A percentile compares a stretch with the other conserved stretches of the same genome.
Evolutionary conservation across 2,888 invertebrate species (phyloP).

Genomic region (Hyalella azteca): DNA sequence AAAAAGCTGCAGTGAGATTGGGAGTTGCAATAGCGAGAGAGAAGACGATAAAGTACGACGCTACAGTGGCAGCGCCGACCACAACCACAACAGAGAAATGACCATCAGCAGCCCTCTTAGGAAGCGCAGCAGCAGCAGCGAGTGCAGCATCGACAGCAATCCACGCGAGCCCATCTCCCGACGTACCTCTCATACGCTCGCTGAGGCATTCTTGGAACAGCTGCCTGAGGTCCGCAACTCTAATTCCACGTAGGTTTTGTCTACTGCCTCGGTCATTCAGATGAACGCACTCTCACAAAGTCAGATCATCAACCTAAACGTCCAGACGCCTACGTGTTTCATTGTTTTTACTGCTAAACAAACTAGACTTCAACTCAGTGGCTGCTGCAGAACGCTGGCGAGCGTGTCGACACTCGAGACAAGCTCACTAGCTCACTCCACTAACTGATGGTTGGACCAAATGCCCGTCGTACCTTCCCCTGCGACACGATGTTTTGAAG

Average conservation of each 20-base stretch:
- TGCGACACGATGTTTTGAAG: no score
- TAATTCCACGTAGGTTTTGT: not conserved
- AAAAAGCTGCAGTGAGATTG: not conserved
- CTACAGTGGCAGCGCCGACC: not conserved
- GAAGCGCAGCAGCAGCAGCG: slow-evolving; percentile 40
- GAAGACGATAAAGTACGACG: not conserved
- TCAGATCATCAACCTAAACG: no score
- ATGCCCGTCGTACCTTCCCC: no score
- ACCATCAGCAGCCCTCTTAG: not conserved
- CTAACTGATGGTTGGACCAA: no score
- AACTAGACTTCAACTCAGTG: no score
- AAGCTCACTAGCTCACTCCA: no score
- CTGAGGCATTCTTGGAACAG: slow-evolving; percentile 58
- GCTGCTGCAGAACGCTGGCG: no score
- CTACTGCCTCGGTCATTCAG: no score
- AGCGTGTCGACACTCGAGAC: no score
- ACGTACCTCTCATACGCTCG: slow-evolving; percentile 55
- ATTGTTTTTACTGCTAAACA: no score
- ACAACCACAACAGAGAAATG: slow-evolving; percentile 15
- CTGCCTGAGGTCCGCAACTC: slow-evolving; percentile 51
- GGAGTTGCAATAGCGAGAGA: not conserved
- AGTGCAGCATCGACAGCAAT: slow-evolving; percentile 25
- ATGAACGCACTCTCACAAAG: no score
- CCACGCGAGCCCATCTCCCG: slow-evolving; percentile 42
- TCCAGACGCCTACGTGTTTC: no score